Evolutionary conservation across 2,888 invertebrate species (phyloP).

Genomic region (Pyralis farinalis): DNA sequence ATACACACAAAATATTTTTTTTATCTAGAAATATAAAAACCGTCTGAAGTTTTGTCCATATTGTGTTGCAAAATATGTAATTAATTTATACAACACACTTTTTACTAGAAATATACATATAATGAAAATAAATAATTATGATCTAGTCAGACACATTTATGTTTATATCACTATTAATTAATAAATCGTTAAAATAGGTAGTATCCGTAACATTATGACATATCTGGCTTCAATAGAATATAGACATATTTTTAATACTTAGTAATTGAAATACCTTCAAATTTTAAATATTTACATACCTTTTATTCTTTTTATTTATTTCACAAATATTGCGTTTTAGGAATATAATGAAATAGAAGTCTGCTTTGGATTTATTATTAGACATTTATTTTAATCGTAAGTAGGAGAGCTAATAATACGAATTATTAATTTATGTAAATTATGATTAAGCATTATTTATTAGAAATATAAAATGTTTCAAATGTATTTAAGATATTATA

Average conservation of each 20-base stretch:
- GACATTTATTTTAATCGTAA: not conserved
- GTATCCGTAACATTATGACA: not conserved
- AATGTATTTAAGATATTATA: not conserved
- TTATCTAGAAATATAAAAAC: too few species aligned
- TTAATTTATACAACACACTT: too few species aligned
- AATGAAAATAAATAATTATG: not conserved
- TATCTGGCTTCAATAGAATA: not conserved
- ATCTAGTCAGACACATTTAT: not conserved
- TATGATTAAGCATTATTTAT: constrained; percentile 6
- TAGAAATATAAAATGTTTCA: not conserved
- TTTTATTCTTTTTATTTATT: too few species aligned
- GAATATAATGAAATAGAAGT: too few species aligned
- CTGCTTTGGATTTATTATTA: too few species aligned
- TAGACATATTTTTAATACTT: not conserved
- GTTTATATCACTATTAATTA: not conserved
- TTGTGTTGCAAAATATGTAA: too few species aligned
- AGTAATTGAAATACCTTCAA: not conserved
- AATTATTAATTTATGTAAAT: constrained; percentile 11
- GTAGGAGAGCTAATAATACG: not conserved
- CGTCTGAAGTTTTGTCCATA: too few species aligned
- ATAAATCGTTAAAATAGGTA: not conserved
- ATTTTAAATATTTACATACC: too few species aligned
- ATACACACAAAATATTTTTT: too few species aligned
- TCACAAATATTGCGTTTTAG: too few species aligned
- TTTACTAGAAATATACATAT: too few species aligned